phyloP scores from a whole-genome alignment of 1,140 invertebrate species.

The Pachypsylla venusta region DNA sequence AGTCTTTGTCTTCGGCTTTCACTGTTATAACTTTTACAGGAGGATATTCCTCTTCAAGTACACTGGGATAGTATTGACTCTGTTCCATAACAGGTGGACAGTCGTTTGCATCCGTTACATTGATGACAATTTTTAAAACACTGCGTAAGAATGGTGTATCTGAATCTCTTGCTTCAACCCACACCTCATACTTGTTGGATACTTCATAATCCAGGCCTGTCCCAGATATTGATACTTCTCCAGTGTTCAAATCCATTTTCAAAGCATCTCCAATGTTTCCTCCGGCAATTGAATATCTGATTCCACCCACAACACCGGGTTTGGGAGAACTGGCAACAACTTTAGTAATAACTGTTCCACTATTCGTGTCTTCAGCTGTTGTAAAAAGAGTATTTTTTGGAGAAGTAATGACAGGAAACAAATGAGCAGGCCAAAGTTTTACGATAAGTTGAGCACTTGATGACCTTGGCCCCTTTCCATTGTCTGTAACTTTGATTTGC shows the following conservation, averaged over 20 bases:
- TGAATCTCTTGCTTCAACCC: constrained; percentile 79
- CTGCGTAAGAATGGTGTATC: constrained; percentile 62
- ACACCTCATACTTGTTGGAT: constrained; percentile 67
- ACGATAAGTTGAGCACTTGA: constrained; percentile 51
- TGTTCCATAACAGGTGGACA: constrained; percentile 71
- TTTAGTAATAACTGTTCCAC: constrained; percentile 53
- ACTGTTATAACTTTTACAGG: constrained; percentile 61
- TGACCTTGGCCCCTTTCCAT: constrained; percentile 42
- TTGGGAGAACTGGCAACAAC: constrained; percentile 57
- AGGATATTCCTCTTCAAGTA: constrained; percentile 72
- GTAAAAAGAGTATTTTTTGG: constrained; percentile 52
- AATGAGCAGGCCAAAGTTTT: constrained; percentile 47
- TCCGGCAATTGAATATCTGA: constrained; percentile 73
- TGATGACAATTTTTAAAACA: constrained; percentile 58
- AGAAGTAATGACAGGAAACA: constrained; percentile 58
- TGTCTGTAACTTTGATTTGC: constrained; percentile 54
- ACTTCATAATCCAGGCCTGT: constrained; percentile 79
- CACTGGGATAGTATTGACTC: constrained; percentile 62
- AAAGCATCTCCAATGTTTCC: constrained; percentile 79
- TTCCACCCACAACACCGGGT: constrained; percentile 43
- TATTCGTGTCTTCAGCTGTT: constrained; percentile 58
- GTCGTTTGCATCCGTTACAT: constrained; percentile 83
- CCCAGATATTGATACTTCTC: constrained; percentile 57
- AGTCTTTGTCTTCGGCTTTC: constrained; percentile 70
- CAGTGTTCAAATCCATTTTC: constrained; percentile 57